These are phyloP conservation scores for Lamproptera curius DNA, from an alignment of 2,888 invertebrate genomes.

Conservation along the genomic window DNA sequence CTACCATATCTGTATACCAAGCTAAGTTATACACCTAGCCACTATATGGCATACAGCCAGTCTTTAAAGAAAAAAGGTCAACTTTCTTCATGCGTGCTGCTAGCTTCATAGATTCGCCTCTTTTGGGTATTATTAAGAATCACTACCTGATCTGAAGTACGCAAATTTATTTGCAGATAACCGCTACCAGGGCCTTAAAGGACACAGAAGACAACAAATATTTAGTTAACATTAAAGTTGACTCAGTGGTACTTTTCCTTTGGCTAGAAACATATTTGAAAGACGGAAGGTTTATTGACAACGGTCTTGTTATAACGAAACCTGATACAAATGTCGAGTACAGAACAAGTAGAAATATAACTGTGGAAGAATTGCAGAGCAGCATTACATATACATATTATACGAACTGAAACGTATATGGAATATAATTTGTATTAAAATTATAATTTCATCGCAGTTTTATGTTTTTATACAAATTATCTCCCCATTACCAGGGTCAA, in stretches of 20 bases:
- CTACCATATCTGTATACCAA: no score
- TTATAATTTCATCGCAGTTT: not conserved
- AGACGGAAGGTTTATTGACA: conserved; percentile 84
- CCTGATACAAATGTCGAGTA: conserved; percentile 36
- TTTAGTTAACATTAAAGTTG: conserved; percentile 48
- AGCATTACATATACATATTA: conserved; percentile 57
- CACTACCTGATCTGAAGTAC: no score
- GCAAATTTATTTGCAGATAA: conserved; percentile 46
- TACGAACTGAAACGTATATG: conserved; percentile 34
- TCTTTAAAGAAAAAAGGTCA: no score
- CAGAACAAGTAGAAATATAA: conserved; percentile 33
- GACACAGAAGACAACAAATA: conserved; percentile 25
- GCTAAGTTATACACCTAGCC: no score
- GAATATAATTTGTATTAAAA: not conserved
- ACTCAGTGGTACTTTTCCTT: conserved; percentile 81
- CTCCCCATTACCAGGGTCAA: no score
- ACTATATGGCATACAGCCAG: no score
- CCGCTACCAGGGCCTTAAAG: conserved; percentile 32
- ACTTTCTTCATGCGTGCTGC: no score
- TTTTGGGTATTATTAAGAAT: no score
- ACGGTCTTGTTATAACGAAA: conserved; percentile 81
- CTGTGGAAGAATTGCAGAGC: conserved; percentile 37
- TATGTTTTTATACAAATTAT: not conserved
- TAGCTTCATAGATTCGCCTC: no score
- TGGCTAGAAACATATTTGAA: conserved; percentile 80